Base-by-base conservation (phyloP, 2,888 invertebrate species). In the Acrobasis repandana region DNA sequence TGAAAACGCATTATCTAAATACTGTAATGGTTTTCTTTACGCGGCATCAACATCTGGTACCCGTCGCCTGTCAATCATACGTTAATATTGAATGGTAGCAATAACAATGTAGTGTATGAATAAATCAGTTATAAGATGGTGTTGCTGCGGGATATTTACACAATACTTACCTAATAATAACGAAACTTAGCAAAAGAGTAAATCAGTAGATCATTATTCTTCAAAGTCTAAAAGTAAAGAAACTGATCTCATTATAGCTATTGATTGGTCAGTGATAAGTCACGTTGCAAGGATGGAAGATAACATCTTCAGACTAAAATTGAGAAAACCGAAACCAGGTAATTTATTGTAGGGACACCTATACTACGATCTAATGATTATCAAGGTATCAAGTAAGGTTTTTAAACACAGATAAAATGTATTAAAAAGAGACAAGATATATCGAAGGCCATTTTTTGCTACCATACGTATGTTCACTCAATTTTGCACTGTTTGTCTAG, bases 191-290 rank as follows among this genome's bases (percentile, higher is more conserved):
- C 28, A 6, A 28, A 28, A 28, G 28, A 28, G 28, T 28, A 28
- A 28, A 28, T 28, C 28, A 28, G 28, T 5, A 2, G 4, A 20
- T 20, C 20, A 10, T 9, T 36, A 38, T 38, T 38, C 16, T 20
- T 20, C 8, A 20, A 10, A 33, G 9, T 15, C 1, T 5, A 9
- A n/a, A 33, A 33, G 14, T 4, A 15, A 11, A 20, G 6, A 28
- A 57, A 36, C 34, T 34, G 58, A 38, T 47, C 36, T 36, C 14
- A 33, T 49, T 47, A 16, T 46, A 36, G 16, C 10, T 20, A 34
- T 49, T 49, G 58, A 50, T 50, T 20, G 28, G 58, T 33, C 54
- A 50, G 58, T 43, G 64, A 64, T 66, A 66, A 61, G 64, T 28
- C 66, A 66, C 64, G 66, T 50, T 49, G 47, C 56, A 56, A 48